These are phyloP conservation scores for Hydra vulgaris DNA, from an alignment of 30 jellyfish, hydroid and myxozoan species.

Conservation along the genomic window DNA sequence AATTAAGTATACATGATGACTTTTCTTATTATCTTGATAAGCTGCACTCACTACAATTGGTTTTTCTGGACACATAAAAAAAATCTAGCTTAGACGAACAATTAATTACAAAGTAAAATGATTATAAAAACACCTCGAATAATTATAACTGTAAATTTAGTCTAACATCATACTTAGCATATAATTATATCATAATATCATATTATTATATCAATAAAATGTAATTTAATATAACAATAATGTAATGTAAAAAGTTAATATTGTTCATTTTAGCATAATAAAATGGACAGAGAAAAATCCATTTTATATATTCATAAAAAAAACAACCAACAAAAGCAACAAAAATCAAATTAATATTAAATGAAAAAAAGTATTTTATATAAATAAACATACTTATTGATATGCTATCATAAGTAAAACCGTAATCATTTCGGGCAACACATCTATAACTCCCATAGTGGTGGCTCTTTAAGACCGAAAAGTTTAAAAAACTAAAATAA, in stretches of 20 bases:
- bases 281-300: too few species aligned
- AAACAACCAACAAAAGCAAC: too few species aligned
- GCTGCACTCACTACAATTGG: slow-evolving; percentile 15
- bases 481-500: neutral
- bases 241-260: too few species aligned
- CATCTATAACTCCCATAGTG: slow-evolving; percentile 68
- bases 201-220: too few species aligned
- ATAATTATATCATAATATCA: too few species aligned
- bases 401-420: slow-evolving; percentile 24
- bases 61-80: neutral
- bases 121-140: too few species aligned
- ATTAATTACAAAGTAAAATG: neutral
- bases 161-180: too few species aligned
- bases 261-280: too few species aligned
- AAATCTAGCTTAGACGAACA: neutral
- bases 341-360: too few species aligned
- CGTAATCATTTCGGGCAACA: slow-evolving; percentile 49
- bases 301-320: too few species aligned
- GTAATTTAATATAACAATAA: too few species aligned
- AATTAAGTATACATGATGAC: neutral
- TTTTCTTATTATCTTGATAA: neutral
- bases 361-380: neutral
- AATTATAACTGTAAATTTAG: too few species aligned
- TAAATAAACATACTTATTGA: slow-evolving; percentile 27
- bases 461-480: neutral